phyloP scores from a whole-genome alignment of 53 echinoderm and acorn worm species.

The Temnopleurus reevesii region DNA sequence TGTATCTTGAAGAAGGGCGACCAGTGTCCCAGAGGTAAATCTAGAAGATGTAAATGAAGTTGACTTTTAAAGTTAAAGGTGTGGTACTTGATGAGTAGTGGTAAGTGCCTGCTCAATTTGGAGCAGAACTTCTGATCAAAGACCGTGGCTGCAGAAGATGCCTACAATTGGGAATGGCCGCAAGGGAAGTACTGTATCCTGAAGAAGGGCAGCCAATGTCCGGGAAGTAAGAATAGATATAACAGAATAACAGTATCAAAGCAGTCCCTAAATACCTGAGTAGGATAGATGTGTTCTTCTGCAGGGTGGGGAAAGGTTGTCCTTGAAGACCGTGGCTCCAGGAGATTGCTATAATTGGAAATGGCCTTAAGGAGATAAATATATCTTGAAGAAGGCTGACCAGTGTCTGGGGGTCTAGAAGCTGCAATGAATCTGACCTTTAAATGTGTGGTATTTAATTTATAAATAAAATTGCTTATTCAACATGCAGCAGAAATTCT shows the following conservation, averaged over 20 bases:
- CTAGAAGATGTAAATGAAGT: too few relatives aligned
- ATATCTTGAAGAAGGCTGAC: constrained; percentile 67
- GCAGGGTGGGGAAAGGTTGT: too few relatives aligned
- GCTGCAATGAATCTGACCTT: too few relatives aligned
- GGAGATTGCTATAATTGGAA: constrained; percentile 64
- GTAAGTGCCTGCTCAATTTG: constrained; percentile 42
- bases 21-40: constrained; percentile 58
- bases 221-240: constrained; percentile 2
- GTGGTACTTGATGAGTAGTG: too few relatives aligned
- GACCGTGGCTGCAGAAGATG: neutral
- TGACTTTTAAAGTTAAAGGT: too few relatives aligned
- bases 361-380: constrained; percentile 67
- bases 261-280: neutral
- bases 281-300: neutral
- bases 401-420: constrained; percentile 4
- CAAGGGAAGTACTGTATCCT: neutral
- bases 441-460: too few relatives aligned
- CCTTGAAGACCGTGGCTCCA: constrained; percentile 34
- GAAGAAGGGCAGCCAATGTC: neutral
- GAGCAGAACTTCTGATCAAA: constrained; percentile 74
- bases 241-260: neutral
- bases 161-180: neutral
- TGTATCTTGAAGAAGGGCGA: too few relatives aligned
- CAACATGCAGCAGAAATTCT: too few relatives aligned
- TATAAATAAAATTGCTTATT: too few relatives aligned